phyloP scores from a whole-genome alignment of 1,140 invertebrate genomes.

The Drosophila sproati region DNA sequence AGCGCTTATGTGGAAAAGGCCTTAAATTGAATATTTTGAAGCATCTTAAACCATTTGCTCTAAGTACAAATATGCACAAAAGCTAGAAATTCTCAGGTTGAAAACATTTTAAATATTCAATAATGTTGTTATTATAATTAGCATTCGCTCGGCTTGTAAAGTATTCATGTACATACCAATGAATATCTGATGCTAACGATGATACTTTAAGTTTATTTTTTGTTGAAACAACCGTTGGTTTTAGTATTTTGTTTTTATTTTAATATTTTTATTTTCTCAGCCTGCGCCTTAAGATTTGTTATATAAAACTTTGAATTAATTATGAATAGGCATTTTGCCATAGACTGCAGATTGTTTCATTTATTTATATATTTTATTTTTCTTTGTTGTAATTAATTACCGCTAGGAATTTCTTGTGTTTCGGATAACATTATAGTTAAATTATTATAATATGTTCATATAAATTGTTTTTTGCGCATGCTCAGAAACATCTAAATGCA shows the following conservation, averaged over 20 bases:
- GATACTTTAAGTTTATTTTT: slow-evolving; percentile 18
- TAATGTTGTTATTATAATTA: slow-evolving; percentile 25
- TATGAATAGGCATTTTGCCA: slow-evolving; percentile 17
- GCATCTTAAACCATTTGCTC: neutral
- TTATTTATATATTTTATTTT: slow-evolving; percentile 39
- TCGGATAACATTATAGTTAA: slow-evolving; percentile 63
- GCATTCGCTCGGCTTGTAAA: slow-evolving; percentile 8
- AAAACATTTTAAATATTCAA: neutral
- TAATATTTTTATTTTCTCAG: slow-evolving; percentile 8
- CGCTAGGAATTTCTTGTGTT: slow-evolving; percentile 66
- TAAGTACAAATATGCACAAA: neutral
- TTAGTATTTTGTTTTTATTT: slow-evolving; percentile 10
- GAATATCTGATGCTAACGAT: slow-evolving; percentile 1
- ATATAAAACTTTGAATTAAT: slow-evolving; percentile 45
- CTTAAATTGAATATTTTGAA: slow-evolving; percentile 12
- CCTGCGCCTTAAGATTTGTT: slow-evolving; percentile 27
- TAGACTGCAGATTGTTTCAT: slow-evolving; percentile 52
- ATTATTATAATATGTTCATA: slow-evolving; percentile 75
- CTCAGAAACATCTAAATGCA: slow-evolving; percentile 83
- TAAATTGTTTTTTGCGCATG: slow-evolving; percentile 79
- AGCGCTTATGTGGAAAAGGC: slow-evolving; percentile 16
- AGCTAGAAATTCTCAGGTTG: neutral
- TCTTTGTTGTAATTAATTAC: slow-evolving; percentile 36
- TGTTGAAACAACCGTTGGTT: slow-evolving; percentile 41
- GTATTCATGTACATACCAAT: neutral